These are phyloP conservation scores for Plumapathes pennacea DNA, from an alignment of 92 coral and sea anemone species.

Conservation along the genomic window DNA sequence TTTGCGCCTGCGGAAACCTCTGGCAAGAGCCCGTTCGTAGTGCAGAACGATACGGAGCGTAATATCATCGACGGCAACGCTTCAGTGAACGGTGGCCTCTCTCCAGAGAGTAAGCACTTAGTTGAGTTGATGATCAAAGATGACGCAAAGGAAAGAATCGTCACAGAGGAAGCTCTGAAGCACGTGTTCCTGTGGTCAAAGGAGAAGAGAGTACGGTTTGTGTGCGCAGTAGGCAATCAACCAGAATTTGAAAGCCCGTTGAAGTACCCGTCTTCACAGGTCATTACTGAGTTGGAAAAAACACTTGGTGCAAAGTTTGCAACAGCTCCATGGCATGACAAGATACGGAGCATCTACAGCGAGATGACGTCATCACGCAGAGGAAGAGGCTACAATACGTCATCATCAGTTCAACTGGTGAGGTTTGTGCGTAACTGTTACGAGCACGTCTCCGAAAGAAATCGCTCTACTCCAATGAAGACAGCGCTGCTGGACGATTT, in stretches of 20 bases:
- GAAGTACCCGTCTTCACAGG: no score
- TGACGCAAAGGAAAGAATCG: slow-evolving; percentile 15
- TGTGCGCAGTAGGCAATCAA: slow-evolving; percentile 46
- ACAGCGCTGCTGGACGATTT: slow-evolving; percentile 15
- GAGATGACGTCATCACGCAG: slow-evolving; percentile 33
- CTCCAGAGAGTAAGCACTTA: slow-evolving; percentile 45
- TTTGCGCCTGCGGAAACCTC: slow-evolving; percentile 20
- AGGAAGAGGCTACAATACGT: slow-evolving; percentile 21
- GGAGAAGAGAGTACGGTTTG: slow-evolving; percentile 28
- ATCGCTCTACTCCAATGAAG: not conserved
- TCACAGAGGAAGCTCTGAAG: slow-evolving; percentile 4
- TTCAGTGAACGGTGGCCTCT: slow-evolving; percentile 3
- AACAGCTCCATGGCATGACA: not conserved
- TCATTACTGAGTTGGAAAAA: slow-evolving; percentile 16
- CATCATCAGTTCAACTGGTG: slow-evolving; percentile 42
- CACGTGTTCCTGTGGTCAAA: slow-evolving; percentile 67
- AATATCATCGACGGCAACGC: slow-evolving; percentile 23
- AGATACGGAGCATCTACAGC: slow-evolving; percentile 11
- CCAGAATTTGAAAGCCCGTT: slow-evolving; percentile 42
- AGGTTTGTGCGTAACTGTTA: slow-evolving; percentile 56
- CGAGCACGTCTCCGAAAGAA: slow-evolving; percentile 24
- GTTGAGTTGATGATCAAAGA: slow-evolving; percentile 7
- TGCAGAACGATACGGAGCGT: slow-evolving; percentile 19
- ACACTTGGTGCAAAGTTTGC: not conserved
- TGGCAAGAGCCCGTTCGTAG: not conserved